Evolutionary conservation across 2,113 vertebrate species (phyloP).

Genomic region (Ammodytes dubius): DNA sequence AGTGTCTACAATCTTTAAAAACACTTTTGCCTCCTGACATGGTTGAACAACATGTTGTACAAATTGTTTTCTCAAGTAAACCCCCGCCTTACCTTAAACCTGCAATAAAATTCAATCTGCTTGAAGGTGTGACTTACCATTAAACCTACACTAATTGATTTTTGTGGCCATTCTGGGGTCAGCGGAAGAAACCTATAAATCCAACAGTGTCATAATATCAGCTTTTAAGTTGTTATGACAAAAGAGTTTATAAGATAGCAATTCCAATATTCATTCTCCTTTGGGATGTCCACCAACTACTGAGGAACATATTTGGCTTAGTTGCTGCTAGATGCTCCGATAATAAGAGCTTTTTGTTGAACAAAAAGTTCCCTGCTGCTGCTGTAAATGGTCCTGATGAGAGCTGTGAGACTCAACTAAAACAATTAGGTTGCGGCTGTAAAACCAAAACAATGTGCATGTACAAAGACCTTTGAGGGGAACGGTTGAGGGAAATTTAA

Average conservation of each 20-base stretch:
- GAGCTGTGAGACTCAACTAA: background rate
- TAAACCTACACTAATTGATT: background rate
- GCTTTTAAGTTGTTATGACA: background rate
- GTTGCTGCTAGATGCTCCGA: background rate
- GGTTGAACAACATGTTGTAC: background rate
- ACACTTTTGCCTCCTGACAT: background rate
- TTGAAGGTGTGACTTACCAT: background rate
- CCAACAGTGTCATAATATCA: background rate
- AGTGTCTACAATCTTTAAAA: background rate
- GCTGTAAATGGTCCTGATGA: background rate
- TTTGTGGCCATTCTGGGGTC: background rate
- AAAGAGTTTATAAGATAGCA: background rate
- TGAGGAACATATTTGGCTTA: background rate
- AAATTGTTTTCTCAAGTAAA: background rate
- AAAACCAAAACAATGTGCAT: background rate
- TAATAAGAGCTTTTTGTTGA: background rate
- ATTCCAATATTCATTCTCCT: background rate
- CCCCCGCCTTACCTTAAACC: background rate
- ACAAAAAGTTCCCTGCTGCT: background rate
- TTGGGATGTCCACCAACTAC: background rate
- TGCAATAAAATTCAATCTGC: background rate
- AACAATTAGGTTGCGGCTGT: background rate
- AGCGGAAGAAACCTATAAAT: background rate
- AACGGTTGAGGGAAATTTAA: background rate
- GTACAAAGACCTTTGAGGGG: background rate